These are phyloP conservation scores for Labroides dimidiatus DNA, from an alignment of 2,797 vertebrate genomes.

Conservation along the genomic window DNA sequence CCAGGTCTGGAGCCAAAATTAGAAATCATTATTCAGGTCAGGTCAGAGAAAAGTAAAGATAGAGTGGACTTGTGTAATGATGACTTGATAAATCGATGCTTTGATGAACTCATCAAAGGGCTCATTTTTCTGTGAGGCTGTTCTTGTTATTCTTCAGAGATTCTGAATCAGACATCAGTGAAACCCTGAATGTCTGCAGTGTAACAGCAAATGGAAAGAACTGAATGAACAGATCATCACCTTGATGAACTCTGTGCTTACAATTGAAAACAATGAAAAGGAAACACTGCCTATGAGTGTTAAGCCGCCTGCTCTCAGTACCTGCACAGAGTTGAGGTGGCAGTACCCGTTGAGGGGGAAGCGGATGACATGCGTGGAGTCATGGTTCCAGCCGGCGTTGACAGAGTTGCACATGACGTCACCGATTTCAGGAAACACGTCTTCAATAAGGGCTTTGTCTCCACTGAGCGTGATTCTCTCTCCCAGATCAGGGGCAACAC, in stretches of 20 bases:
- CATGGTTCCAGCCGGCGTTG: constrained; percentile 98
- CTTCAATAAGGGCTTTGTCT: constrained; percentile 96
- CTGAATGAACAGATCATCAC: constrained; percentile 47
- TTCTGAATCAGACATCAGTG: constrained; percentile 47
- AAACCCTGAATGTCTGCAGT: constrained; percentile 23
- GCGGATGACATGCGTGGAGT: constrained; percentile 97
- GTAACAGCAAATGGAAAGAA: constrained; percentile 43
- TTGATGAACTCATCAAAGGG: constrained; percentile 74
- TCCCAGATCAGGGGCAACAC: constrained; percentile 95
- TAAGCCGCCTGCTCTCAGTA: constrained; percentile 70
- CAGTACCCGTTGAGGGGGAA: constrained; percentile 98
- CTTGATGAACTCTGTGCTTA: constrained; percentile 9
- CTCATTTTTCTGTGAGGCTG: constrained; percentile 55
- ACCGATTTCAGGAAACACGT: constrained; percentile 97
- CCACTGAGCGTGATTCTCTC: constrained; percentile 97
- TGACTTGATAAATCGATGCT: constrained; percentile 61
- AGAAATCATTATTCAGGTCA: constrained; percentile 62
- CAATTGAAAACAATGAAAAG: not conserved
- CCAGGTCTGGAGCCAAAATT: constrained; percentile 27
- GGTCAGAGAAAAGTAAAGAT: constrained; percentile 55
- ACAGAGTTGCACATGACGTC: constrained; percentile 99
- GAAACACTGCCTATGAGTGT: not conserved
- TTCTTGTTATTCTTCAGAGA: constrained; percentile 56
- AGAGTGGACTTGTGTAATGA: constrained; percentile 57
- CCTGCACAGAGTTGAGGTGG: constrained; percentile 99